Percentiles rank a stretch among this genome's conserved stretches.
phyloP scores from a whole-genome alignment of 2,113 vertebrate genomes.

The Ptychochromis oligacanthus region DNA sequence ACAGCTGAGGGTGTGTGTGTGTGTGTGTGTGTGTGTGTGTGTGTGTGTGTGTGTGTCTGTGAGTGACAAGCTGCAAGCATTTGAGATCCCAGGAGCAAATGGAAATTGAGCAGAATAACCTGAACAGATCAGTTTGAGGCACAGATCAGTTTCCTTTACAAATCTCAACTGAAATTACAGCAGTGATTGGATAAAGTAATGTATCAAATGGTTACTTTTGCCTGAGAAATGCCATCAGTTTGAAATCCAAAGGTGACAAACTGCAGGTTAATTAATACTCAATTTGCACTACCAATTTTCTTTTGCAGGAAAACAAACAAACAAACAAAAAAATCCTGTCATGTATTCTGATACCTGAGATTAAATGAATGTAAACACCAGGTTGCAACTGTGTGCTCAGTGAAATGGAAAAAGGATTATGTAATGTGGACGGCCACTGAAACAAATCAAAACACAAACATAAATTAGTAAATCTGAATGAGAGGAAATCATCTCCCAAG shows the following conservation, averaged over 20 bases:
- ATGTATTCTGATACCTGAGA: background rate
- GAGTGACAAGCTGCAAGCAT: background rate
- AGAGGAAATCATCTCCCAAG: background rate
- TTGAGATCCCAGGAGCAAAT: background rate
- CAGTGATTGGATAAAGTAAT: background rate
- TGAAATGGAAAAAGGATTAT: constrained; percentile 35
- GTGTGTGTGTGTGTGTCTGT: background rate
- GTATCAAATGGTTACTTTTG: too few species aligned
- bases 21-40: background rate
- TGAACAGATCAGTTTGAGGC: background rate
- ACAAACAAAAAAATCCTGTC: background rate
- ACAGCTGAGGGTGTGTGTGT: background rate
- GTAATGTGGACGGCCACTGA: constrained; percentile 15
- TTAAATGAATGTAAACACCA: background rate
- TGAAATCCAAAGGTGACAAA: background rate
- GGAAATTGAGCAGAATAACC: background rate
- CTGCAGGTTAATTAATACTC: background rate
- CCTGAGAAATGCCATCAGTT: too few species aligned
- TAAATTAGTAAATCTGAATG: background rate
- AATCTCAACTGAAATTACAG: background rate
- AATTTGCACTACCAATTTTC: too few species aligned
- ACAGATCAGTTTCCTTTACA: background rate
- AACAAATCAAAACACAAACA: background rate
- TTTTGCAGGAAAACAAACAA: too few species aligned
- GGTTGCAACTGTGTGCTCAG: background rate